Conservation (phyloP, 92 coral and sea anemone genomes). For the Phenganax subtilis region DNA sequence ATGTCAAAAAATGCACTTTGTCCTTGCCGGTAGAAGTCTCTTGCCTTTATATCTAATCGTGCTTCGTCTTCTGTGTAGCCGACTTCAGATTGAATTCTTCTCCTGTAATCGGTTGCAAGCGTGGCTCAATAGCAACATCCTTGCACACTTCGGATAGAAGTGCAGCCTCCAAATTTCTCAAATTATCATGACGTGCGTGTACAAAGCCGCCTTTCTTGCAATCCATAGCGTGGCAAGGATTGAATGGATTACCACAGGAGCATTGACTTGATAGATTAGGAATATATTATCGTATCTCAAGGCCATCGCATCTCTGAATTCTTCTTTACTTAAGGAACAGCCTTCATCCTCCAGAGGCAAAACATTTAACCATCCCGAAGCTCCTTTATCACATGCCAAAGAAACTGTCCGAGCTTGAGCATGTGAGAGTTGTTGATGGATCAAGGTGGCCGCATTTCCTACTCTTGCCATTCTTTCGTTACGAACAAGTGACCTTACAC, state of each 20-base stretch:
- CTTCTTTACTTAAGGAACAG: constrained; percentile 1
- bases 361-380: not conserved
- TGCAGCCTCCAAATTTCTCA: constrained; percentile 9
- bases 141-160: constrained; percentile 3
- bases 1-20: constrained; percentile 17
- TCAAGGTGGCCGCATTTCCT: not conserved
- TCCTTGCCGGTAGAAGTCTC: constrained; percentile 8
- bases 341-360: constrained; percentile 9
- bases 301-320: constrained; percentile 3
- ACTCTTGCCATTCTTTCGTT: not conserved
- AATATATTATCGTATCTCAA: not conserved
- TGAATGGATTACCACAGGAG: constrained; percentile 2
- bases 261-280: constrained; percentile 17
- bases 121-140: constrained; percentile 19
- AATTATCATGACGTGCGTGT: not conserved
- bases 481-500: not conserved
- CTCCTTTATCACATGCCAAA: constrained; percentile 2
- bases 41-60: constrained; percentile 9
- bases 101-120: not conserved
- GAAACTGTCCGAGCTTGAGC: not conserved
- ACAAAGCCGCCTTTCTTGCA: not conserved
- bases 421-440: constrained; percentile 7
- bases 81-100: constrained; percentile 10
- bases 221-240: constrained; percentile 5
- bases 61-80: constrained; percentile 3